A percentile compares a stretch with the other conserved stretches of the same genome.
Conservation (phyloP, 2,113 vertebrate species). For the Eudyptes chrysolophus region DNA sequence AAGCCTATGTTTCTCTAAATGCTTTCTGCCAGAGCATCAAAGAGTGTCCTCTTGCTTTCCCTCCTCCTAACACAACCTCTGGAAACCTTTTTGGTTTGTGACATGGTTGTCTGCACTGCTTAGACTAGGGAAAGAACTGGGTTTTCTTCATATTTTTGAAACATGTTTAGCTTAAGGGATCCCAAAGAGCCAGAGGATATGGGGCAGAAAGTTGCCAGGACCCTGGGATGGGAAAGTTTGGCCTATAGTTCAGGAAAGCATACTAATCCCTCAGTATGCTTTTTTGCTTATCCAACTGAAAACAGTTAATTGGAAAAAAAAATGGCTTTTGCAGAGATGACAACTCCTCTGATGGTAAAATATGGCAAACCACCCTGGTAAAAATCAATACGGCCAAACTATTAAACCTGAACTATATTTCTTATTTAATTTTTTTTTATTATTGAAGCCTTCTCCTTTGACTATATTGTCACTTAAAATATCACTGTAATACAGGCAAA, state of each 20-base stretch:
- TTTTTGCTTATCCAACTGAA: not conserved
- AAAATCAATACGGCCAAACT: conserved; percentile 40
- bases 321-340: not conserved
- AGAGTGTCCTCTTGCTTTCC: not conserved
- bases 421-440: not conserved
- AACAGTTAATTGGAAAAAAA: conserved; percentile 3
- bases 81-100: not conserved
- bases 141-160: not conserved
- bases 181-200: not conserved
- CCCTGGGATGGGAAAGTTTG: not conserved
- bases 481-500: conserved; percentile 1
- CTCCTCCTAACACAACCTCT: not conserved
- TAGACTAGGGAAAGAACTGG: not conserved
- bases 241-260: not conserved
- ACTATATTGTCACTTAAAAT: conserved; percentile 11
- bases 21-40: not conserved
- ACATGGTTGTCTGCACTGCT: not conserved
- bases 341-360: conserved; percentile 10
- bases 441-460: not conserved
- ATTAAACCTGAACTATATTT: conserved; percentile 30
- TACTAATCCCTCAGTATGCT: not conserved
- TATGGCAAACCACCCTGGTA: conserved; percentile 11
- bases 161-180: not conserved
- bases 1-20: not conserved
- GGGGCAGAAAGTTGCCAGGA: not conserved